Evolutionary conservation across 1,140 invertebrate genomes (phyloP), one percentile per base, ranked within the genome.

Genomic region (Rhopalosiphum maidis): DNA sequence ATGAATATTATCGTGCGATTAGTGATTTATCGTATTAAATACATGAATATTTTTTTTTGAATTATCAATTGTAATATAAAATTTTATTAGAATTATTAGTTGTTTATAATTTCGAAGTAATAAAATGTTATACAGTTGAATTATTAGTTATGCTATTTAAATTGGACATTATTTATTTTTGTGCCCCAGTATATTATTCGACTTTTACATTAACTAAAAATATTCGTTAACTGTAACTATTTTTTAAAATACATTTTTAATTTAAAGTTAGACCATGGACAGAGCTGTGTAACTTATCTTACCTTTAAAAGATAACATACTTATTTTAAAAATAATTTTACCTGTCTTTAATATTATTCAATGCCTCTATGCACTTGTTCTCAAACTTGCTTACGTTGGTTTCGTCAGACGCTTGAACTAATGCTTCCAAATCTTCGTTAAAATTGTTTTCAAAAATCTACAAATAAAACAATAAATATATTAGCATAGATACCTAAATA

Each of bases 331-430:
- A 77, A n/a, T n/a, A 77, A 77, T 9, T 77, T 21, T 87, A 88
- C 87, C 46, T 88, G 21, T 54, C 9, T 88, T 88, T 51, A 48
- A 91, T 82, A 48, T 22, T 8, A 25, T 18, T 35, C n/a, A 91
- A 48, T 35, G n/a, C 6, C 21, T 48, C 15, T 15, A 48, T 46
- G 21, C 90, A 91, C 21, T 9, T 91, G 8, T 37, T 1, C 46
- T 91, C 68, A 46, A 22, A 46, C 18, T 48, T 46, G 35, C 0
- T 43, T 35, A 82, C 43, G 2, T 91, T 68, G 2, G 7, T 46
- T 22, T 91, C 90, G 35, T 82, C 30, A 21, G 90, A 82, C 1
- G 90, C 25, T 91, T 91, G 55, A 82, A 77, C 60, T 22, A 91
- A 25, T 18, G 41, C 8, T 22, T 82, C 43, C 18, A 91, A 41